Evolutionary conservation across 2,113 vertebrate species (phyloP), one percentile per base, ranked within the genome.

Genomic region (Ptilonorhynchus violaceus): DNA sequence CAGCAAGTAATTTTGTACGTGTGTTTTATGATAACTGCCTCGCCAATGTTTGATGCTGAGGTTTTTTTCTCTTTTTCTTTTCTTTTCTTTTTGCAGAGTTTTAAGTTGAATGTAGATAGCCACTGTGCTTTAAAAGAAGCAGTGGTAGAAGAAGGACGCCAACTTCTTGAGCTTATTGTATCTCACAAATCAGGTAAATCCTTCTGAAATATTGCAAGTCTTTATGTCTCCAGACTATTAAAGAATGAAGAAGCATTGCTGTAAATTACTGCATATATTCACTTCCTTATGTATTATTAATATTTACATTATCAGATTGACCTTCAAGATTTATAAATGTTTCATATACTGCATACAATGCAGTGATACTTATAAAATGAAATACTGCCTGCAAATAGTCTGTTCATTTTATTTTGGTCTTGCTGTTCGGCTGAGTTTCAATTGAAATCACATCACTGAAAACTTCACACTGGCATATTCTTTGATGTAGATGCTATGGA

Each of bases 291-390:
- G 98, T 98, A 99, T 99, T 99, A 99, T 99, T 99, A 99, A 99
- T 99, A 98, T 99, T 99, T 99, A 98, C 98, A 99, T 99, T 99
- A 99, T 99, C 99, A 99, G 98, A 98, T 98, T 99, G 99, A 99
- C 99, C 99, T 99, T 99, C 99, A 99, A 98, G 98, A 99, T 98
- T 98, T 99, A 99, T 99, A 99, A 99, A 99, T 99, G 98, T 98
- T 98, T 98, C 98, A 99, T 98, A 98, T 98, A 98, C 97, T 96
- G 98, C 98, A 98, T 98, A 98, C 98, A 98, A 98, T 98, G 98
- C 98, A 98, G 97, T 96, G 98, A 98, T 98, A 98, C 98, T 98
- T 98, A 96, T 96, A 97, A 98, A 97, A 98, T 98, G 98, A 98
- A 98, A 98, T 98, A 98, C 97, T 98, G 97, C 98, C 97, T 98